Evolutionary conservation across 1,140 invertebrate species (phyloP).

Genomic region (Panulirus ornatus): DNA sequence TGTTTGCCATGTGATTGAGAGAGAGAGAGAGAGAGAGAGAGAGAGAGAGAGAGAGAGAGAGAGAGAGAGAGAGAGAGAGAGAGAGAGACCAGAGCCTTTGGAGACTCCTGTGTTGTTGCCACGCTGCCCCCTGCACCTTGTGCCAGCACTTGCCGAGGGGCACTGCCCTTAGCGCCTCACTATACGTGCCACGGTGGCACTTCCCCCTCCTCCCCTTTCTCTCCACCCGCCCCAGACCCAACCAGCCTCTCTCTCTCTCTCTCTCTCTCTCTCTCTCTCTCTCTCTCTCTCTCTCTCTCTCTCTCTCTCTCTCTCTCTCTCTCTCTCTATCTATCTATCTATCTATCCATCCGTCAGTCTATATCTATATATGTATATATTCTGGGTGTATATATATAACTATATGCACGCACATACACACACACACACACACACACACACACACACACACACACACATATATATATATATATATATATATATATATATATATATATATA

Average conservation of each 20-base stretch:
- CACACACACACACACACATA: not conserved
- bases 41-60: too few species aligned
- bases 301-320: not conserved
- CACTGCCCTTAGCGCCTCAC: not conserved
- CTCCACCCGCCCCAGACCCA: not conserved
- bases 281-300: not conserved
- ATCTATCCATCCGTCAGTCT: too few species aligned
- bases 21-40: too few species aligned
- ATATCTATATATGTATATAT: too few species aligned
- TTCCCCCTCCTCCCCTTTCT: not conserved
- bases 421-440: not conserved
- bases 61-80: too few species aligned
- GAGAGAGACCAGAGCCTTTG: too few species aligned
- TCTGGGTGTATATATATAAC: too few species aligned
- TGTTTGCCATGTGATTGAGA: too few species aligned
- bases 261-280: not conserved
- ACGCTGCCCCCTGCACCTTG: too few species aligned
- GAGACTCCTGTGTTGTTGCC: too few species aligned
- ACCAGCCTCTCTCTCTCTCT: not conserved
- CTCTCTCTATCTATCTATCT: too few species aligned
- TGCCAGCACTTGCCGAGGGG: not conserved
- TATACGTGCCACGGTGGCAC: not conserved
- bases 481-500: not conserved
- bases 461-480: not conserved
- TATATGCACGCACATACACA: too few species aligned